Conservation (phyloP, 2,797 vertebrate species). For the Leucoraja ocellata region DNA sequence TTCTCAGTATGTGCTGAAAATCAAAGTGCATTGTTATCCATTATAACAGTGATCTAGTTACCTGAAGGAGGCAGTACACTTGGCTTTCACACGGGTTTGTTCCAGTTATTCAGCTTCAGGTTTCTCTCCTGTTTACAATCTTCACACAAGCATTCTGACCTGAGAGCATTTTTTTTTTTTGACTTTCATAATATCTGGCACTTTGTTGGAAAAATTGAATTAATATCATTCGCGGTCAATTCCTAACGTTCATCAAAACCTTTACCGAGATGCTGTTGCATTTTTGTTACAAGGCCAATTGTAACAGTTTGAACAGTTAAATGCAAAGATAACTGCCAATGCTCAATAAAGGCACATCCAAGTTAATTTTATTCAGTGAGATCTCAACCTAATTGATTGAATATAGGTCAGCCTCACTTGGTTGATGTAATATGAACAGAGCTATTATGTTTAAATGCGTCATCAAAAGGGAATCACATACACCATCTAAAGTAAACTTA, state of each 20-base stretch:
- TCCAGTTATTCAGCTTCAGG: background rate
- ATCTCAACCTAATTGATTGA: background rate
- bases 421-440: constrained; percentile 17
- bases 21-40: background rate
- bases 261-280: too few relatives aligned
- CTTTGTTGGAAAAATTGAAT: background rate
- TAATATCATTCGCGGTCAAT: background rate
- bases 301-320: background rate
- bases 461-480: background rate
- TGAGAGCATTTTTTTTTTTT: background rate
- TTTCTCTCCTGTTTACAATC: background rate
- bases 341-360: background rate
- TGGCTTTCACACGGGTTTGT: background rate
- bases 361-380: background rate
- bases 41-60: constrained; percentile 8
- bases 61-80: background rate
- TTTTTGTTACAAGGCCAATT: background rate
- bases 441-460: constrained; percentile 6
- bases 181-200: background rate
- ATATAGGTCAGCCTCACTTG: constrained; percentile 27
- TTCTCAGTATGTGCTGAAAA: constrained; percentile 8
- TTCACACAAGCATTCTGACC: background rate
- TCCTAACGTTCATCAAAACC: background rate
- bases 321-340: background rate
- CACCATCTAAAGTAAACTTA: constrained; percentile 12